Conservation (phyloP, 2,888 invertebrate species). For the Polyploca ridens region DNA sequence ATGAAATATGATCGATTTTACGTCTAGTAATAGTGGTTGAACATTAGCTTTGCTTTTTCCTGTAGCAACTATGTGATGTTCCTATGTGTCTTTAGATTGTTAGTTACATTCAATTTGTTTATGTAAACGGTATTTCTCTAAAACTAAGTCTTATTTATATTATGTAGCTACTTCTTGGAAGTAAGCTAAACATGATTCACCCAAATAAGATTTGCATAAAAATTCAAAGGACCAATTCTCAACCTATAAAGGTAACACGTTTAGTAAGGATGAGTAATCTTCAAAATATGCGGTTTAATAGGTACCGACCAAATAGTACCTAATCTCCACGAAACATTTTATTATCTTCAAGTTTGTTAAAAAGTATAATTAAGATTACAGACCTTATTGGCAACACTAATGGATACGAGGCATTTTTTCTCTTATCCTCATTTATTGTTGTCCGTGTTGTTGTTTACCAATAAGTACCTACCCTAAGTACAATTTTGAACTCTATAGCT, state of each 20-base stretch:
- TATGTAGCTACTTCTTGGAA: too few relatives aligned
- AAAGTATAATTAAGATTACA: background rate
- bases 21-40: background rate
- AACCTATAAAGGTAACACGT: background rate
- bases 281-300: background rate
- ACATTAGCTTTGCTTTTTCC: background rate
- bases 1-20: background rate
- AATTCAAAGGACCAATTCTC: too few relatives aligned
- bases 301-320: background rate
- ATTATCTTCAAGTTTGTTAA: too few relatives aligned
- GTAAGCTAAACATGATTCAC: background rate
- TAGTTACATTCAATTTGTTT: too few relatives aligned
- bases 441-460: background rate
- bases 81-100: background rate
- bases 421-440: background rate
- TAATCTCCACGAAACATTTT: background rate
- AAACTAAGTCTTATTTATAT: too few relatives aligned
- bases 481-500: background rate
- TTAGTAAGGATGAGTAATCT: background rate
- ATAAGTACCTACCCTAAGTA: background rate
- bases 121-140: too few relatives aligned
- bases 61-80: background rate
- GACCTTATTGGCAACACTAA: background rate
- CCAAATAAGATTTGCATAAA: background rate
- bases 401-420: background rate